phyloP scores from a whole-genome alignment of 2,113 vertebrate species.

The Cercopithecus mona region DNA sequence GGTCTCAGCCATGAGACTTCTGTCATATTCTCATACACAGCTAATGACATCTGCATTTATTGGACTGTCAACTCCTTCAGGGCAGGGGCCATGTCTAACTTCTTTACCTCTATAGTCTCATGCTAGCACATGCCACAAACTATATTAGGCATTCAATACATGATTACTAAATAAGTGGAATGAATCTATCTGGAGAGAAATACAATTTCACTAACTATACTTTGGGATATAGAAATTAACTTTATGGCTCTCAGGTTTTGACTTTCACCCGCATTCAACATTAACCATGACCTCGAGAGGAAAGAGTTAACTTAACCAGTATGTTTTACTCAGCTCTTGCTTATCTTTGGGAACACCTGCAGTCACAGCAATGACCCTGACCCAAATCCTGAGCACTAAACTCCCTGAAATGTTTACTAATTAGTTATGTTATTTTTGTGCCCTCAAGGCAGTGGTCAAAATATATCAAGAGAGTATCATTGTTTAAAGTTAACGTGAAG shows the following conservation, averaged over 20 bases:
- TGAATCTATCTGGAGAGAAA: neutral
- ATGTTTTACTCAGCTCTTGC: neutral
- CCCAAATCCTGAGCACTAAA: neutral
- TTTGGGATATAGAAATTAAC: neutral
- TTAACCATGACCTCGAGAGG: neutral
- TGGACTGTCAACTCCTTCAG: neutral
- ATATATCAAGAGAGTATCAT: neutral
- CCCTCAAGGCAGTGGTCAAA: neutral
- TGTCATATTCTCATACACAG: neutral
- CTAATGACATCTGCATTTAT: neutral
- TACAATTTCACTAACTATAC: neutral
- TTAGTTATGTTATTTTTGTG: neutral
- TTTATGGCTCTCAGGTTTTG: neutral
- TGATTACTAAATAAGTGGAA: neutral
- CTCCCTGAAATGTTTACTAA: neutral
- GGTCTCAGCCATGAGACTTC: neutral
- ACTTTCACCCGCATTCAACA: neutral
- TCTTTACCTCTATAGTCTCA: neutral
- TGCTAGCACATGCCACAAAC: neutral
- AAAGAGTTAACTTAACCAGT: neutral
- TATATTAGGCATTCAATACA: neutral
- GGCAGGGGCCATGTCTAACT: neutral
- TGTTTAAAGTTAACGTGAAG: neutral
- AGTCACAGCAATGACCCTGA: neutral
- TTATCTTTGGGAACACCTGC: neutral